A percentile compares a stretch with the other conserved stretches of the same genome.
These are phyloP conservation scores for Listronotus oregonensis DNA, from an alignment of 1,140 invertebrate genomes.

Conservation along the genomic window DNA sequence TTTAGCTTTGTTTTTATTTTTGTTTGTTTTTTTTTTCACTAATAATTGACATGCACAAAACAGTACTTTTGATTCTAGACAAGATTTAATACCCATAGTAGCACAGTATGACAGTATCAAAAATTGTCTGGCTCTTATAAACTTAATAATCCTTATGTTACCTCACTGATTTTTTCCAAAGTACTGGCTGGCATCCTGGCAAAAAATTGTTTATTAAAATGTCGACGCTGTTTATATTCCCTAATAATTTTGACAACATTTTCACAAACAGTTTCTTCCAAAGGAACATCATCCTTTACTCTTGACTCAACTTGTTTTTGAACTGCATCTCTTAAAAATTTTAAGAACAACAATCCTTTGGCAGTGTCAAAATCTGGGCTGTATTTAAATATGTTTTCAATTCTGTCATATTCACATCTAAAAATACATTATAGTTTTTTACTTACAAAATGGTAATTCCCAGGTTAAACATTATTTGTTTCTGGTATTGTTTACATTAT, in stretches of 20 bases:
- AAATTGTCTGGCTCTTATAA: too few relatives aligned
- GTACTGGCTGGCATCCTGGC: conserved; percentile 31
- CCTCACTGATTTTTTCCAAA: conserved; percentile 34
- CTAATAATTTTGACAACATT: conserved; percentile 32
- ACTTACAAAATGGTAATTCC: too few relatives aligned
- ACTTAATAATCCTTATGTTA: conserved; percentile 1
- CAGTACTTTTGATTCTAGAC: too few relatives aligned
- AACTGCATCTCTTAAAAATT: conserved; percentile 34
- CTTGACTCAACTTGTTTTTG: conserved; percentile 28
- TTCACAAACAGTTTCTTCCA: conserved; percentile 35
- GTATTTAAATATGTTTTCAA: conserved; percentile 40
- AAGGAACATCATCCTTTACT: conserved; percentile 33
- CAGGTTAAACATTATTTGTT: too few relatives aligned
- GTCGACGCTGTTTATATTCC: conserved; percentile 19
- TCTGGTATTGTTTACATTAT: too few relatives aligned
- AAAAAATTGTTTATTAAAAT: conserved; percentile 31
- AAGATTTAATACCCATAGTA: too few relatives aligned
- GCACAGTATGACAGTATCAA: too few relatives aligned
- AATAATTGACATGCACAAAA: too few relatives aligned
- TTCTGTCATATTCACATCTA: conserved; percentile 39
- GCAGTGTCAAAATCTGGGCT: conserved; percentile 20
- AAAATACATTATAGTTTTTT: conserved; percentile 1
- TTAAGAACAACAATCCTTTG: conserved; percentile 36
- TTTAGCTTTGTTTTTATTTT: too few relatives aligned
- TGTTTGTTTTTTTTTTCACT: too few relatives aligned